Evolutionary conservation across 2,113 vertebrate species (phyloP).

Genomic region (Phalacrocorax brasilianus): DNA sequence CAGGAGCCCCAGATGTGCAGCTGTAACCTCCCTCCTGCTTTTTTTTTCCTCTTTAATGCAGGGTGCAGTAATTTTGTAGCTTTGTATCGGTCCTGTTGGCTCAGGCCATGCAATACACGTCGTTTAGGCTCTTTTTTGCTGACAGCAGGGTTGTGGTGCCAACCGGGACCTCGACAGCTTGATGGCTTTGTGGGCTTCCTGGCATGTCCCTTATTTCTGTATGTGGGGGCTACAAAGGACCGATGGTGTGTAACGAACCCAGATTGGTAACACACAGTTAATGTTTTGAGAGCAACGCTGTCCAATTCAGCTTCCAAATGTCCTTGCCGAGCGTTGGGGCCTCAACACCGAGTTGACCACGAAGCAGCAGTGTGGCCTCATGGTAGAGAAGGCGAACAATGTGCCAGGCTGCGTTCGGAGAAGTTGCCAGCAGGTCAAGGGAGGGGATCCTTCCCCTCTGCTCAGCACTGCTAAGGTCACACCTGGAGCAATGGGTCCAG

Average conservation of each 20-base stretch:
- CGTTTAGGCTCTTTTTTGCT: neutral
- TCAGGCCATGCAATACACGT: accelerated
- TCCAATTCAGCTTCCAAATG: neutral
- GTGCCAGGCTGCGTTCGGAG: neutral
- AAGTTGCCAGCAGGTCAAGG: neutral
- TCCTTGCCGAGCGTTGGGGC: neutral
- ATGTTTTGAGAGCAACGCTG: neutral
- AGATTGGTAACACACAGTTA: neutral
- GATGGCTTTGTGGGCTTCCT: neutral
- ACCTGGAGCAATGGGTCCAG: neutral
- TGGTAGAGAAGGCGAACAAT: neutral
- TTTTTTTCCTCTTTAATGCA: neutral
- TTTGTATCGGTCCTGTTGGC: accelerated
- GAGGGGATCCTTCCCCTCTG: neutral
- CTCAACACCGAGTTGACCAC: neutral
- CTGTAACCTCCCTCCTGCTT: neutral
- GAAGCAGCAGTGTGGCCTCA: neutral
- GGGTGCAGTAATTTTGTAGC: neutral
- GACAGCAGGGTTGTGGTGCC: neutral
- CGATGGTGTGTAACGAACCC: neutral
- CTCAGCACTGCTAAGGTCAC: too few species aligned
- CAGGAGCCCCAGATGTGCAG: neutral
- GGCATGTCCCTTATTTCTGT: neutral
- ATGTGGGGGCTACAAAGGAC: neutral
- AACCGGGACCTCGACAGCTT: neutral